phyloP scores from a whole-genome alignment of 2,113 vertebrate species.

The Ameiurus melas region DNA sequence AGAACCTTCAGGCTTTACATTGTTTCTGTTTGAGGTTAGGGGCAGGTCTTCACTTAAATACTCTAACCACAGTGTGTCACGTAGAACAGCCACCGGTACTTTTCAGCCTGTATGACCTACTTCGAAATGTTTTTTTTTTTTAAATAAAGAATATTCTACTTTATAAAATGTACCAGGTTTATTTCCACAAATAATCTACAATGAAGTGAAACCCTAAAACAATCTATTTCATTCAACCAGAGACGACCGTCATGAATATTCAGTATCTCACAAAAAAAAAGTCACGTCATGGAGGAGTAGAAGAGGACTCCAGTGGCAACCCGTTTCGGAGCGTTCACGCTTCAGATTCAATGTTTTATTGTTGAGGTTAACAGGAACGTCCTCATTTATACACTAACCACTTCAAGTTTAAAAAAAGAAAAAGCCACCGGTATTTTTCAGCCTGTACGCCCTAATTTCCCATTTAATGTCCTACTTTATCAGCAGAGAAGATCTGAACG shows the following conservation, averaged over 20 bases:
- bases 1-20: not conserved
- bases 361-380: not conserved
- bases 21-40: not conserved
- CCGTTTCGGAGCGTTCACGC: not conserved
- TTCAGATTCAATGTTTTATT: slow-evolving; percentile 42
- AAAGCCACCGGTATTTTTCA: not conserved
- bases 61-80: not conserved
- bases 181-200: too few species aligned
- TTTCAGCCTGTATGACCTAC: not conserved
- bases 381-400: not conserved
- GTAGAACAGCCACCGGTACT: not conserved
- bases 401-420: not conserved
- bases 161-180: too few species aligned
- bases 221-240: too few species aligned
- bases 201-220: too few species aligned
- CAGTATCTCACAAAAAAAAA: too few species aligned
- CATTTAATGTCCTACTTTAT: not conserved
- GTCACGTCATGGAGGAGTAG: too few species aligned
- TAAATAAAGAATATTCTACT: too few species aligned
- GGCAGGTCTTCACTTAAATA: not conserved
- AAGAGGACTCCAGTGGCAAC: too few species aligned
- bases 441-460: not conserved
- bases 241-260: too few species aligned
- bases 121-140: too few species aligned
- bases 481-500: not conserved